These are phyloP conservation scores for Hemicrepidius hirtus DNA, from an alignment of 2,888 invertebrate genomes.

Conservation along the genomic window DNA sequence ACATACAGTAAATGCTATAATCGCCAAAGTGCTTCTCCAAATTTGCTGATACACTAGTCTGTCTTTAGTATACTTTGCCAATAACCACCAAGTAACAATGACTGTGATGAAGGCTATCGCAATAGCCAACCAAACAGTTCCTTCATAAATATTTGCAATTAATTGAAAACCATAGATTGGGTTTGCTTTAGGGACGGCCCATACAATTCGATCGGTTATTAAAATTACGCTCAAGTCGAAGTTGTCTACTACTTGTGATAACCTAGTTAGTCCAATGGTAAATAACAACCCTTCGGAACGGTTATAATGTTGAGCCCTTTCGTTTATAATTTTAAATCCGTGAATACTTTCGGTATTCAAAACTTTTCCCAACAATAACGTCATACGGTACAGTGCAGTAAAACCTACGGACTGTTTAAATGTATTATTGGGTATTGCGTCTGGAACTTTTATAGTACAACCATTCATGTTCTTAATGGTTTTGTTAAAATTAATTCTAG, in stretches of 20 bases:
- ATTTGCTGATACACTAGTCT: neutral
- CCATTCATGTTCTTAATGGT: neutral
- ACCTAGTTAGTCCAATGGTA: too few relatives aligned
- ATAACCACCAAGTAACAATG: neutral
- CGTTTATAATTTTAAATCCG: too few relatives aligned
- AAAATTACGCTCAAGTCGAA: neutral
- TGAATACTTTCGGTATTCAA: too few relatives aligned
- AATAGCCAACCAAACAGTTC: neutral
- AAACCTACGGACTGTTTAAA: neutral
- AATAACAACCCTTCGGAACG: too few relatives aligned
- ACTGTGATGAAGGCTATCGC: neutral
- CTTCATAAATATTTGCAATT: neutral
- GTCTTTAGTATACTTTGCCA: neutral
- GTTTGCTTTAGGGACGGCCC: neutral
- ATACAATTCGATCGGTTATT: neutral
- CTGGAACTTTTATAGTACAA: neutral
- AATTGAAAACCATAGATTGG: neutral
- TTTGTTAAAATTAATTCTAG: neutral
- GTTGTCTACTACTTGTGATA: neutral
- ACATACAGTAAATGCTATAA: neutral
- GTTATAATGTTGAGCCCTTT: too few relatives aligned
- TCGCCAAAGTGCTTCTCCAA: neutral
- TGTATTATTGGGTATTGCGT: too few relatives aligned
- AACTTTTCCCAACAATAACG: too few relatives aligned
- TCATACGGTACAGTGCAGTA: too few relatives aligned